phyloP scores from a whole-genome alignment of 1,140 invertebrate species.

The Lasaia peninsularis region DNA sequence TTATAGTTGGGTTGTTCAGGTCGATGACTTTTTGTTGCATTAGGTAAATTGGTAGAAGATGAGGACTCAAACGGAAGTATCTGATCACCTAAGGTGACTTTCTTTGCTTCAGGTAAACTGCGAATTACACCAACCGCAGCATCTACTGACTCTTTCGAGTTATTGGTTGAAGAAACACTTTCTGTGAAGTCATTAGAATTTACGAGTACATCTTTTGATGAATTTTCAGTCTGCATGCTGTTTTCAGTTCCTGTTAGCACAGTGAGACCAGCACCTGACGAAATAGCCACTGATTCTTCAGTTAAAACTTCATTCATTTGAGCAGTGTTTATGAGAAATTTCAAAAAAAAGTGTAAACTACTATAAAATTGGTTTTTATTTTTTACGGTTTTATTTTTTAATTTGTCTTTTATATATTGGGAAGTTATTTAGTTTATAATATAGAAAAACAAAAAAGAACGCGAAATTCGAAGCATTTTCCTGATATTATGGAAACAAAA shows the following conservation, averaged over 20 bases:
- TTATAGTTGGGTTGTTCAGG: not conserved
- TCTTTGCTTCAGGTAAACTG: not conserved
- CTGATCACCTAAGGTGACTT: not conserved
- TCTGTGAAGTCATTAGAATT: not conserved
- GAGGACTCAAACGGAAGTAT: not conserved
- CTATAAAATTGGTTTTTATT: too few relatives aligned
- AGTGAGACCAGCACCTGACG: conserved; percentile 8
- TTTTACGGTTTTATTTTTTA: too few relatives aligned
- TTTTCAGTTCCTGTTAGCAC: conserved; percentile 15
- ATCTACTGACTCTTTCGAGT: conserved; percentile 1
- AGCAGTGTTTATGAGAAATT: too few relatives aligned
- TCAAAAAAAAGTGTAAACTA: too few relatives aligned
- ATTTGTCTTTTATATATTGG: too few relatives aligned
- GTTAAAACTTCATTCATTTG: conserved; percentile 13
- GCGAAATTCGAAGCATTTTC: too few relatives aligned
- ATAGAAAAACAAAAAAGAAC: too few relatives aligned
- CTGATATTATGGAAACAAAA: too few relatives aligned
- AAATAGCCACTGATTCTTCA: conserved; percentile 1
- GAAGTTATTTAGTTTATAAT: too few relatives aligned
- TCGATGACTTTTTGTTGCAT: not conserved
- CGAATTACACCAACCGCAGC: not conserved
- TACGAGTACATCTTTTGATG: conserved; percentile 8
- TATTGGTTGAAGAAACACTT: conserved; percentile 7
- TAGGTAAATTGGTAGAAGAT: conserved; percentile 1
- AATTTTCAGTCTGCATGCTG: conserved; percentile 12